Conservation (phyloP, 2,113 vertebrate genomes). For the Callithrix jacchus region DNA sequence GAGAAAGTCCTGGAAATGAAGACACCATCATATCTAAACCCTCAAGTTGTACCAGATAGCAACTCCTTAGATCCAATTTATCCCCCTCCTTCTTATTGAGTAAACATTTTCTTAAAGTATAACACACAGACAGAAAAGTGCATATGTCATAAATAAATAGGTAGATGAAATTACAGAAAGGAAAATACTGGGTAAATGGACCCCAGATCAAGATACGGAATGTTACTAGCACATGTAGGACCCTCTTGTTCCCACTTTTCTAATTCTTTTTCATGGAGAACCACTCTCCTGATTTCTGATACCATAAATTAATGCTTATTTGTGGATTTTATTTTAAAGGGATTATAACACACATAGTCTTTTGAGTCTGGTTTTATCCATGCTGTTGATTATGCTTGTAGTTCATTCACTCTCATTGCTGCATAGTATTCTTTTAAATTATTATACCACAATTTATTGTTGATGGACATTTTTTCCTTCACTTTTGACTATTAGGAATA, state of each 20-base stretch:
- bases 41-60: background rate
- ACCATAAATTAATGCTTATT: no score
- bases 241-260: background rate
- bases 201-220: background rate
- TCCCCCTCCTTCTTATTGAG: background rate
- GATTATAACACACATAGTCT: background rate
- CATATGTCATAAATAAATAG: background rate
- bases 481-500: background rate
- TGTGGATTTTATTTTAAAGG: no score
- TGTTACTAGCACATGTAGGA: background rate
- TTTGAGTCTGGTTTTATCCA: background rate
- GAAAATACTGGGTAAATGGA: background rate
- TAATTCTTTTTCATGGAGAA: background rate
- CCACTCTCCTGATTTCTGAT: background rate
- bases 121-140: background rate
- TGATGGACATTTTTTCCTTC: background rate
- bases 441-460: background rate
- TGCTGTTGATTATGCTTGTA: background rate
- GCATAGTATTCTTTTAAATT: background rate
- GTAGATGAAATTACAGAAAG: background rate
- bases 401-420: background rate
- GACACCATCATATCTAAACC: background rate
- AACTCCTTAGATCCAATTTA: background rate
- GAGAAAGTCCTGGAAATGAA: background rate
- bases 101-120: background rate